A percentile compares a stretch with the other conserved stretches of the same genome.
Conservation (phyloP, 2,888 invertebrate genomes). For the Athrips mouffetella region DNA sequence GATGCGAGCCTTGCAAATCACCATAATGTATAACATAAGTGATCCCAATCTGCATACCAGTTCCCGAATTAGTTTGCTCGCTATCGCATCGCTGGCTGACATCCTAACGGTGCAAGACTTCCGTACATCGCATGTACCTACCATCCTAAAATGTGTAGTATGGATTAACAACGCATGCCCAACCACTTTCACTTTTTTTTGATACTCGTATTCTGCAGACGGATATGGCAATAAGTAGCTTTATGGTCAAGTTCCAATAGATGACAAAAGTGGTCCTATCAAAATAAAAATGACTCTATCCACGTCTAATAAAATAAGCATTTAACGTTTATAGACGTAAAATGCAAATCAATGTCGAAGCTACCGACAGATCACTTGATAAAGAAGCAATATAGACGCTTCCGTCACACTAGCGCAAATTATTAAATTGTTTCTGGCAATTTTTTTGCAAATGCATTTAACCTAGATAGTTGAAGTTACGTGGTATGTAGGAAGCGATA, state of each 20-base stretch:
- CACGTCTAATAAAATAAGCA: slow-evolving; percentile 21
- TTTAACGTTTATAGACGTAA: slow-evolving; percentile 27
- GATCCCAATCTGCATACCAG: slow-evolving; percentile 33
- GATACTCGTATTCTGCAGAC: slow-evolving; percentile 15
- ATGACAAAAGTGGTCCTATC: slow-evolving; percentile 48
- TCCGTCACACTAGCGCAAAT: slow-evolving; percentile 16
- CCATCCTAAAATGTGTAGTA: slow-evolving; percentile 9
- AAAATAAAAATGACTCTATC: slow-evolving; percentile 29
- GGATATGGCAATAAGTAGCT: neutral
- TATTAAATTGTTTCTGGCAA: slow-evolving; percentile 11
- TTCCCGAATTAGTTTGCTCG: slow-evolving; percentile 10
- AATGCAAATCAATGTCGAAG: slow-evolving; percentile 30
- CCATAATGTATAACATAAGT: slow-evolving; percentile 44
- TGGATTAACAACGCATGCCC: slow-evolving; percentile 27
- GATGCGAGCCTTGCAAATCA: slow-evolving; percentile 62
- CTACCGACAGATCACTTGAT: slow-evolving; percentile 19
- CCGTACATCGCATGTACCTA: neutral
- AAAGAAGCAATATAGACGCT: slow-evolving; percentile 23
- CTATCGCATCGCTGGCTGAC: neutral
- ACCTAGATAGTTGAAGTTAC: neutral
- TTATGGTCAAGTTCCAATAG: slow-evolving; percentile 16
- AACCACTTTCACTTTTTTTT: slow-evolving; percentile 51
- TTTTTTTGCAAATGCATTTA: slow-evolving; percentile 13
- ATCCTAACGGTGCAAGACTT: slow-evolving; percentile 4
- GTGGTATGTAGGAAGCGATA: neutral